Base-by-base conservation (phyloP, 1,140 invertebrate species). In the Drosophila mayri region DNA sequence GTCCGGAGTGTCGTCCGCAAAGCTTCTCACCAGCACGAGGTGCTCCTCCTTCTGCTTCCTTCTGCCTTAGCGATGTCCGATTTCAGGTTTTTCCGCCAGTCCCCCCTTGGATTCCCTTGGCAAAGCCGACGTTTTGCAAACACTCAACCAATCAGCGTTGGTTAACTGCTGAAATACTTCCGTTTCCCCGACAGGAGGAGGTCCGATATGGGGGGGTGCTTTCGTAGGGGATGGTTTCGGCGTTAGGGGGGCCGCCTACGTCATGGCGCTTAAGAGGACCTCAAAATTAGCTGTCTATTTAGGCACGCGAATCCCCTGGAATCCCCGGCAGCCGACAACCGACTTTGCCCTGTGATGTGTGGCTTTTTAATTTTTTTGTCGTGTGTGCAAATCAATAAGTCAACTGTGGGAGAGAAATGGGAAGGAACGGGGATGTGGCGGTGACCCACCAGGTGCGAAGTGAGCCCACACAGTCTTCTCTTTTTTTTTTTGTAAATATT, bases 261-360 rank as follows among this genome's bases (percentile, higher is more conserved):
- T 90, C 85, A 90, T 85, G 74, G 60, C 54, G 71, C 81, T 79
- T 76, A 84, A 72, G 80, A 88, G 78, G 71, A 88, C 84, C 76
- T 90, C 54, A 90, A 90, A 88, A 90, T 90, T 90, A 90, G 85
- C 85, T 90, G 85, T 85, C 85, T 90, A 90, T 90, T 90, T 90
- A 85, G 86, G 74, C 81, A 85, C 81, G 81, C 81, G 59, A 90
- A 44, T 76, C 40, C 65, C 75, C 41, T 75, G 52, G 57, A 76
- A 49, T 37, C 22, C 37, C 35, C 28, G 59, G 43, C 35, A 38
- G 20, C 52, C 52, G 20, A 54, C 50, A 37, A 37, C 32, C 50
- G 50, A 54, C 50, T 35, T 59, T 67, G 66, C 44, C 47, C 47
- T 59, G 52, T 90, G 81, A 81, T 90, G 75, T 76, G 78, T 66